These are phyloP conservation scores for Syngnathus scovelli DNA, from an alignment of 2,113 vertebrate species.

Conservation along the genomic window DNA sequence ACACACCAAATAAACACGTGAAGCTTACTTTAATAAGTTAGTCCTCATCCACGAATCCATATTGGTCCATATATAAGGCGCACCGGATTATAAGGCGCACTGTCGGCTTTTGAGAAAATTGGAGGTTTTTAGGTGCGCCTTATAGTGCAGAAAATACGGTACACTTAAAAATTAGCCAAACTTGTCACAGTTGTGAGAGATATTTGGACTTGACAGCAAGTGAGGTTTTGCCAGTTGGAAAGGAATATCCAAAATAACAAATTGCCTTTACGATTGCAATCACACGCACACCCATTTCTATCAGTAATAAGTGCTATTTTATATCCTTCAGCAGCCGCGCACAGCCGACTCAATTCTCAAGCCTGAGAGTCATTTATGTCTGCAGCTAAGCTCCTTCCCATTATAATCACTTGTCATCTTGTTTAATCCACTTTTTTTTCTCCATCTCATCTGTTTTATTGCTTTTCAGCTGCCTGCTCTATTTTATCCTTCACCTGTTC, in stretches of 20 bases:
- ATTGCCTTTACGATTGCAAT: conserved; percentile 15
- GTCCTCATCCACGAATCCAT: too few relatives aligned
- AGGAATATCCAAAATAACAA: conserved; percentile 28
- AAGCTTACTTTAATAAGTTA: too few relatives aligned
- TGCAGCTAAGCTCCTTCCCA: conserved; percentile 18
- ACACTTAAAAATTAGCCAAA: conserved; percentile 34
- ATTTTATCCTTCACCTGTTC: background rate
- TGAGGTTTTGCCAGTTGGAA: conserved; percentile 4
- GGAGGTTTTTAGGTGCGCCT: too few relatives aligned
- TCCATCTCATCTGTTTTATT: conserved; percentile 19
- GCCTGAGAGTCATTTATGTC: conserved; percentile 25
- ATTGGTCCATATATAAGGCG: too few relatives aligned
- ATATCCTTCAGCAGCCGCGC: conserved; percentile 22
- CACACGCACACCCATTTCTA: conserved; percentile 20
- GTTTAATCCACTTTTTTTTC: conserved; percentile 21
- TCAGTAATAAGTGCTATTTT: conserved; percentile 28
- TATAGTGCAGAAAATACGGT: too few relatives aligned
- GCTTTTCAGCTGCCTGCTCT: conserved; percentile 6
- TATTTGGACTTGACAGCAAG: conserved; percentile 9
- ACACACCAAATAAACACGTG: too few relatives aligned
- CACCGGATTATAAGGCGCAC: too few relatives aligned
- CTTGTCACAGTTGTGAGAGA: conserved; percentile 23
- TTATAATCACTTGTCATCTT: conserved; percentile 36
- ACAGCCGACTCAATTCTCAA: conserved; percentile 27
- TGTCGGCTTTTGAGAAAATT: too few relatives aligned